Evolutionary conservation across 2,113 vertebrate genomes (phyloP), one percentile per base, ranked within the genome.

Genomic region (Delphinus delphis): DNA sequence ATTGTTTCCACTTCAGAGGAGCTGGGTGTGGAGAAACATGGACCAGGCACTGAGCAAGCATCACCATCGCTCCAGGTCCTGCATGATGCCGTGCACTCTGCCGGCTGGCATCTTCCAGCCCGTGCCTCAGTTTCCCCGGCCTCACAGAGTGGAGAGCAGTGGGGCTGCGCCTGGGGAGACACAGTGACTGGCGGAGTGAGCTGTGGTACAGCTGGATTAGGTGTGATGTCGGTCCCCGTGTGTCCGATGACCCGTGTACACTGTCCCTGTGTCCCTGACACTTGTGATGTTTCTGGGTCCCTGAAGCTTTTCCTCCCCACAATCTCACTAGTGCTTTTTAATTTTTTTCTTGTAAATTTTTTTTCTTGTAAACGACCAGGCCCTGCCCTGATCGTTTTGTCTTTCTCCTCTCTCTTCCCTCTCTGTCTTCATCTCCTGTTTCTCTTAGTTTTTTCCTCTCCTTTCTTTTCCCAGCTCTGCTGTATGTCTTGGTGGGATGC

Each of bases 61-160:
- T 14, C 50, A 4, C 6, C 60, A 3, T 53, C 0, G 0, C n/a
- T 3, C 0, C 0, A 0, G 62, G 41, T 4, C 12, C 84, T 26
- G 1, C 6, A 1, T 0, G 17, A 14, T 20, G 6, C 50, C 8
- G 0, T 8, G 60, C 7, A 1, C 23, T 5, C 6, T 25, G 47
- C 1, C 8, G 11, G 10, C 8, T 4, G 25, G 31, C 79, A 67
- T 13, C 60, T 38, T 10, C 25, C 26, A 20, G 38, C 25, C 17
- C 0, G 1, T 33, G 47, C 44, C 77, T 79, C 26, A 0, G 58
- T 86, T 88, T 94, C 73, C 44, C 50, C 21, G 23, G 18, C 79
- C 10, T 14, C 65, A 4, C 9, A 63, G 58, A 6, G 8, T 12
- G 3, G 70, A 17, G 31, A 41, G 21, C 13, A 77, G 23, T 8